Conservation (phyloP, 2,113 vertebrate species). For the Nothoprocta perdicaria region DNA sequence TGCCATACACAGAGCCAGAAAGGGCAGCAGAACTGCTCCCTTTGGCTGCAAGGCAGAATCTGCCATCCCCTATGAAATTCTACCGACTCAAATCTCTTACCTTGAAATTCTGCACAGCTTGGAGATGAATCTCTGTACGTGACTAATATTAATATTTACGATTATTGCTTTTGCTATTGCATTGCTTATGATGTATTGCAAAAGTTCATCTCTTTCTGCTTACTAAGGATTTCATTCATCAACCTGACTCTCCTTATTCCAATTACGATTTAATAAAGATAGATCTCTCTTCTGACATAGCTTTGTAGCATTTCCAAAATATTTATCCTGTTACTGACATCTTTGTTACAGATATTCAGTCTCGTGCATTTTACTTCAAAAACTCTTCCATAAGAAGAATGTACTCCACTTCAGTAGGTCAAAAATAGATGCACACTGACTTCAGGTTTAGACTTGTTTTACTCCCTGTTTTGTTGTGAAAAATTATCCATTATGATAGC, state of each 20-base stretch:
- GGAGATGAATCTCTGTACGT: background rate
- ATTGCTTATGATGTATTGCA: background rate
- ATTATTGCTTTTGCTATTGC: background rate
- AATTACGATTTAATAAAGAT: constrained; percentile 17
- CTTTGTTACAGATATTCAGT: background rate
- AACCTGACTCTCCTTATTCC: background rate
- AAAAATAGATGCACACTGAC: background rate
- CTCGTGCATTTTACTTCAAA: background rate
- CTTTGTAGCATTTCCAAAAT: background rate
- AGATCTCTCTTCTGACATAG: background rate
- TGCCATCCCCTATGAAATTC: background rate
- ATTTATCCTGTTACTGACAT: background rate
- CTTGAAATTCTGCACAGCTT: background rate
- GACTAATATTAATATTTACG: background rate
- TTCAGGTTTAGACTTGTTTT: constrained; percentile 2
- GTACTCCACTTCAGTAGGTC: background rate
- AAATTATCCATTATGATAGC: background rate
- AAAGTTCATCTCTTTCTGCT: constrained; percentile 1
- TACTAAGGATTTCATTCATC: background rate
- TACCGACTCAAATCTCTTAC: background rate
- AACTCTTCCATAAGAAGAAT: background rate
- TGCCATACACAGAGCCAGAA: background rate
- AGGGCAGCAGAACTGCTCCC: background rate
- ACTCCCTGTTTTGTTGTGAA: background rate
- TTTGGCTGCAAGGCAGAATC: background rate